phyloP scores from a whole-genome alignment of 2,797 vertebrate genomes.

The Cebuella pygmaea region DNA sequence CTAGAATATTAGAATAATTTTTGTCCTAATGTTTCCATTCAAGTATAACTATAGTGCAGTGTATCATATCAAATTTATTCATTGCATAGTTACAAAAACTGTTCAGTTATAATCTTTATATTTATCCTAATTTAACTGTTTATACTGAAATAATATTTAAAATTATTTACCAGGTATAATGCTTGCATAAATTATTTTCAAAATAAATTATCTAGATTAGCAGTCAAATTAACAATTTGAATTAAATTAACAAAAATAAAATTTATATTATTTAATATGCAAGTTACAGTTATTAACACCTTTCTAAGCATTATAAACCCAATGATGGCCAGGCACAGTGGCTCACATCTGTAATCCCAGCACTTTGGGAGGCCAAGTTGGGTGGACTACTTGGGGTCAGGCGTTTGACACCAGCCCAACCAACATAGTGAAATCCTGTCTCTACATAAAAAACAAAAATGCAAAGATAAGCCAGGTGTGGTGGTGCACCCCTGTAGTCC shows the following conservation, averaged over 20 bases:
- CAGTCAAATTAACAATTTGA: not conserved
- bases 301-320: not conserved
- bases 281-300: not conserved
- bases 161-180: not conserved
- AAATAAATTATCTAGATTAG: not conserved
- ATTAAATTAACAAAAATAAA: not conserved
- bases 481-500: too few relatives aligned
- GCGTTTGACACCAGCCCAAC: too few relatives aligned
- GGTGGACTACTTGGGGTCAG: too few relatives aligned
- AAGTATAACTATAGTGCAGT: not conserved
- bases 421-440: not conserved
- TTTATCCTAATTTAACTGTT: constrained; percentile 2
- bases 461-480: too few relatives aligned
- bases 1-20: not conserved
- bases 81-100: not conserved
- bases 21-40: not conserved
- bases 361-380: too few relatives aligned
- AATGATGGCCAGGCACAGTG: not conserved
- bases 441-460: not conserved
- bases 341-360: not conserved
- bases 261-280: not conserved
- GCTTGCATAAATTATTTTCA: constrained; percentile 43
- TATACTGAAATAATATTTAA: constrained; percentile 36
- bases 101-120: constrained; percentile 6
- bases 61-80: constrained; percentile 7